Conservation (phyloP, 2,888 invertebrate species). For the Lepeophtheirus nordmannii region DNA sequence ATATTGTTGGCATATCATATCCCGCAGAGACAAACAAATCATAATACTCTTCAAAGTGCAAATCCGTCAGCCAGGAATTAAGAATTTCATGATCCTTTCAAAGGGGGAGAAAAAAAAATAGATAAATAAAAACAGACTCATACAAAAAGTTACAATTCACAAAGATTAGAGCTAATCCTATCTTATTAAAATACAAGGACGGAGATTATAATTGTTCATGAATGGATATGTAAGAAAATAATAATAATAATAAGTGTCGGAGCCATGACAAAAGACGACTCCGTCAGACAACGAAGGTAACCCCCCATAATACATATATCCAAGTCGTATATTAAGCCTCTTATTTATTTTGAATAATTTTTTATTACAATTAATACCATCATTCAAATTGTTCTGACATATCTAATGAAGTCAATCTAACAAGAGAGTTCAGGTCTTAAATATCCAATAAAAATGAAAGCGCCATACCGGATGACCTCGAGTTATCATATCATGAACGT, state of each 20-base stretch:
- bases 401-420: too few species aligned
- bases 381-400: too few species aligned
- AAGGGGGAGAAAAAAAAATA: slow-evolving; percentile 30
- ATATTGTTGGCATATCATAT: slow-evolving; percentile 92
- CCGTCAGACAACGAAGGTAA: slow-evolving; percentile 7
- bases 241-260: neutral
- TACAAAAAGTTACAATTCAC: neutral
- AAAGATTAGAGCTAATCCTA: too few species aligned
- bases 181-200: too few species aligned
- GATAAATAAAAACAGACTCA: too few species aligned
- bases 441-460: too few species aligned
- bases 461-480: slow-evolving; percentile 58
- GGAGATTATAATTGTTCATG: too few species aligned
- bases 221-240: too few species aligned
- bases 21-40: slow-evolving; percentile 83
- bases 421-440: too few species aligned
- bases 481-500: slow-evolving; percentile 36
- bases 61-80: slow-evolving; percentile 80
- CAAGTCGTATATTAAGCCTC: too few species aligned
- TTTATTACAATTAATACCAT: too few species aligned
- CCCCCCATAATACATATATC: neutral
- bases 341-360: too few species aligned
- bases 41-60: slow-evolving; percentile 88
- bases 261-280: neutral
- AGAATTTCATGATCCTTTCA: slow-evolving; percentile 78